A percentile compares a stretch with the other conserved stretches of the same genome.
These are phyloP conservation scores for Cromileptes altivelis DNA, from an alignment of 2,113 vertebrate genomes.

Conservation along the genomic window DNA sequence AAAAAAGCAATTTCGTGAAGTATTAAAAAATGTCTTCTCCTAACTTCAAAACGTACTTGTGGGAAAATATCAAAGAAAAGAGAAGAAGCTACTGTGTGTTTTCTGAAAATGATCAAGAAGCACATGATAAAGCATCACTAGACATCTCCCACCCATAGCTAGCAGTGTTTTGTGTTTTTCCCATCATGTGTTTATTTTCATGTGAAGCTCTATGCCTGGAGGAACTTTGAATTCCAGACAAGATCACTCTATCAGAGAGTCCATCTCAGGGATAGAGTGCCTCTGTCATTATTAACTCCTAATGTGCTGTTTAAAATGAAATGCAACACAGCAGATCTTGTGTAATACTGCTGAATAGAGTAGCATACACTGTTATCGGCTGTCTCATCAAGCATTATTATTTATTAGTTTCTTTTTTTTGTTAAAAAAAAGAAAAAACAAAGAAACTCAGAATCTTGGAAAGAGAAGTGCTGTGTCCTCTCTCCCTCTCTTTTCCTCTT, in stretches of 20 bases:
- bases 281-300: conserved; percentile 53
- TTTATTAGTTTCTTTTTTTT: not conserved
- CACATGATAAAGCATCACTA: conserved; percentile 60
- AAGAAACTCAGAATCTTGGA: not conserved
- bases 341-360: conserved; percentile 15
- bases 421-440: not conserved
- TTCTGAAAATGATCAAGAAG: conserved; percentile 41
- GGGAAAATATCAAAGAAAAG: not conserved
- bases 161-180: conserved; percentile 47
- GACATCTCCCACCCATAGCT: conserved; percentile 50
- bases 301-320: conserved; percentile 5
- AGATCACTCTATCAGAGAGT: conserved; percentile 54
- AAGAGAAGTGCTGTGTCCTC: not conserved
- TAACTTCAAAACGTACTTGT: not conserved
- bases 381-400: conserved; percentile 12
- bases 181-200: conserved; percentile 58
- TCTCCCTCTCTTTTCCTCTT: conserved; percentile 13
- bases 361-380: not conserved
- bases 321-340: conserved; percentile 14
- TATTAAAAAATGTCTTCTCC: not conserved
- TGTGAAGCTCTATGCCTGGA: conserved; percentile 57
- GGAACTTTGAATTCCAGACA: conserved; percentile 55
- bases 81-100: conserved; percentile 11
- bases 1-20: not conserved
- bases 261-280: conserved; percentile 35